These are phyloP conservation scores for Harpagifer antarcticus DNA, from an alignment of 2,797 vertebrate species.

Conservation along the genomic window DNA sequence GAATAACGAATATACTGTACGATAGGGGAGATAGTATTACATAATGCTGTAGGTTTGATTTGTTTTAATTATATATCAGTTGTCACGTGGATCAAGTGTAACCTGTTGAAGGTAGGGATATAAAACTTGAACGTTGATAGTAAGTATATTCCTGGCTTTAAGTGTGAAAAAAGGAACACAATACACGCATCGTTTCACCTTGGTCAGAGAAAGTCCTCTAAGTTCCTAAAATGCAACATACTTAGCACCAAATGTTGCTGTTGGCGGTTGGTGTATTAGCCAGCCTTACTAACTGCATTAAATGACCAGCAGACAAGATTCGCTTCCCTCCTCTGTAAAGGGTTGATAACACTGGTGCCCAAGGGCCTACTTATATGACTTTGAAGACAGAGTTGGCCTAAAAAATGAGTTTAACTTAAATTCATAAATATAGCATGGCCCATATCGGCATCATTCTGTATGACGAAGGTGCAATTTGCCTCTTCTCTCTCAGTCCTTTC, in stretches of 20 bases:
- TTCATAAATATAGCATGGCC: constrained; percentile 3
- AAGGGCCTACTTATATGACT: neutral
- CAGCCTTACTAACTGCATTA: neutral
- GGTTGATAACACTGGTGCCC: neutral
- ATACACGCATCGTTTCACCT: no score
- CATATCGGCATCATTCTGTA: neutral
- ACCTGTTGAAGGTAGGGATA: neutral
- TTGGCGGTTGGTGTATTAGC: no score
- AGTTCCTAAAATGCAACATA: no score
- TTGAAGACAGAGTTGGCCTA: neutral
- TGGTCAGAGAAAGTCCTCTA: no score
- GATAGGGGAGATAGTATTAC: no score
- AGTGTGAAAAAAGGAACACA: neutral
- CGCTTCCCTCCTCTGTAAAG: neutral
- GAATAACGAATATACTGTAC: no score
- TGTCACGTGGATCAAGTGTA: neutral
- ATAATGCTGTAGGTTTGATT: no score
- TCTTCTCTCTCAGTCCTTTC: neutral
- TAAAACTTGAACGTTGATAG: neutral
- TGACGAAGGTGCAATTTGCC: neutral
- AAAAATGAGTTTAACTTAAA: neutral
- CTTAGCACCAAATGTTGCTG: neutral
- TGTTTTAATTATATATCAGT: neutral
- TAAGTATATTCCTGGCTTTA: neutral
- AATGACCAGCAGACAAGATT: neutral